phyloP scores from a whole-genome alignment of 2,113 vertebrate species.

The Suricata suricatta region DNA sequence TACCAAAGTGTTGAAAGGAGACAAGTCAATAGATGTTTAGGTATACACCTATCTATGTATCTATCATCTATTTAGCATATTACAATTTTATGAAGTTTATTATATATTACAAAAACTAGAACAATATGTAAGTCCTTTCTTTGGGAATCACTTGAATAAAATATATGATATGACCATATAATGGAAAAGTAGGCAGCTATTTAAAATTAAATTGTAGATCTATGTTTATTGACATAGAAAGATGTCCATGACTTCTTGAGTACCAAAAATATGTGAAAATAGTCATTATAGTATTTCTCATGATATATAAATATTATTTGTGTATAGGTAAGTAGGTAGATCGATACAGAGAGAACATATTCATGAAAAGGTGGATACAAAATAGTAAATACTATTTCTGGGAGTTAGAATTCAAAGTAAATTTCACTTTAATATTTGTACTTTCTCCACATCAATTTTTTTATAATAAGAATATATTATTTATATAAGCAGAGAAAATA shows the following conservation, averaged over 20 bases:
- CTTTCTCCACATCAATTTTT: not conserved
- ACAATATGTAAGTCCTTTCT: not conserved
- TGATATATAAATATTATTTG: not conserved
- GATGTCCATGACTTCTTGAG: not conserved
- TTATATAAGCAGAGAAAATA: not conserved
- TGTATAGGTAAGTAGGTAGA: not conserved
- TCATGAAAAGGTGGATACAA: not conserved
- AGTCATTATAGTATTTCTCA: not conserved
- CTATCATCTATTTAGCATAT: not conserved
- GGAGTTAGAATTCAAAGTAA: not conserved
- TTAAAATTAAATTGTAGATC: not conserved
- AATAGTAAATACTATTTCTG: not conserved
- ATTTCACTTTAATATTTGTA: slow-evolving; percentile 25
- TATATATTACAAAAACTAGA: not conserved
- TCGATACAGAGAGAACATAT: not conserved
- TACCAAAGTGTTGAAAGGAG: not conserved
- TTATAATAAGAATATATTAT: not conserved
- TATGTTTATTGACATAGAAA: not conserved
- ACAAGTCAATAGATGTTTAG: not conserved
- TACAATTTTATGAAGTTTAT: not conserved
- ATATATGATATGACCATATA: not conserved
- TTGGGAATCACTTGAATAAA: slow-evolving; percentile 12
- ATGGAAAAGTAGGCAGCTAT: not conserved
- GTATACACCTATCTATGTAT: not conserved
- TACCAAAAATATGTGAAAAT: not conserved